Conservation (phyloP, 2,888 invertebrate genomes). For the Melieria picta region DNA sequence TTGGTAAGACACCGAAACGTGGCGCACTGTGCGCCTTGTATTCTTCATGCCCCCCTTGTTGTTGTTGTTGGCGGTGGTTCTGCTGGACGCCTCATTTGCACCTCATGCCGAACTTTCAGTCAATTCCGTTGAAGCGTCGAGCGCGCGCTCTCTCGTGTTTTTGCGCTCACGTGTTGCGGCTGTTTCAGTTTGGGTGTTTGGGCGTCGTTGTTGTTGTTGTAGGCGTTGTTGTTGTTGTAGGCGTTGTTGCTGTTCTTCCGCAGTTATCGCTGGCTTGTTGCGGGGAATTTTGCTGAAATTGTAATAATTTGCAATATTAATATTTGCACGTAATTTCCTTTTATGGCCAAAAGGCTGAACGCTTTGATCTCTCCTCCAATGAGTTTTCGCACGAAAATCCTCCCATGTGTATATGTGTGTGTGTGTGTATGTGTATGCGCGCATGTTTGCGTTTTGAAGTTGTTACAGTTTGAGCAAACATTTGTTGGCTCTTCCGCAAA, state of each 20-base stretch:
- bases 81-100: not conserved
- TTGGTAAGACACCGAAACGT: constrained; percentile 32
- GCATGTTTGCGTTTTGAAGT: not conserved
- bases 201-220: not conserved
- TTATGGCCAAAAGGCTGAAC: constrained; percentile 13
- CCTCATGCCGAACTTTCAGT: constrained; percentile 5
- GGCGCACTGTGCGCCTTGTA: constrained; percentile 5
- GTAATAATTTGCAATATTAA: constrained; percentile 35
- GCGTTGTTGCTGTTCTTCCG: not conserved
- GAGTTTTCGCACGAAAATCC: constrained; percentile 5
- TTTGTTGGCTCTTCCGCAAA: not conserved
- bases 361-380: constrained; percentile 17
- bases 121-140: not conserved
- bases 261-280: not conserved
- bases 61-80: constrained; percentile 4
- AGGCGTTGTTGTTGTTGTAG: not conserved
- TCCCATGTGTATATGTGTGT: not conserved
- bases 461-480: not conserved
- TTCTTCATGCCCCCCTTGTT: constrained; percentile 26
- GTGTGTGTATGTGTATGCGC: not conserved
- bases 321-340: constrained; percentile 34
- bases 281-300: constrained; percentile 29
- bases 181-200: not conserved
- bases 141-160: not conserved
- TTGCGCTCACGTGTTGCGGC: not conserved